These are phyloP conservation scores for Erebia aethiops DNA, from an alignment of 2,888 invertebrate species.

Conservation along the genomic window DNA sequence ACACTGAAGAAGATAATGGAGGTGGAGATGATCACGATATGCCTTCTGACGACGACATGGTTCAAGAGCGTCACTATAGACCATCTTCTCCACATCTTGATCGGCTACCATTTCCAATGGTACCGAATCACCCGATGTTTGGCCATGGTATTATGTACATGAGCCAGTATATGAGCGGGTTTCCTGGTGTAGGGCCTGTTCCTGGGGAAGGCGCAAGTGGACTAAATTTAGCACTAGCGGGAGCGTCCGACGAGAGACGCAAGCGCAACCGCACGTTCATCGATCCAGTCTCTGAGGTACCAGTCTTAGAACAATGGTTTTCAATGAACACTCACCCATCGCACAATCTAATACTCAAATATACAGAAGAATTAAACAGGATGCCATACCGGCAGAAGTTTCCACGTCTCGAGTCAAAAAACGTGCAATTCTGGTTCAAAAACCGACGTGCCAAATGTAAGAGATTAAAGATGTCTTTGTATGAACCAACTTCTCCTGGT, in stretches of 20 bases:
- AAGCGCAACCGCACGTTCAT: slow-evolving; percentile 99
- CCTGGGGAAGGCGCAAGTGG: slow-evolving; percentile 84
- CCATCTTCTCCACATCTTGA: slow-evolving; percentile 74
- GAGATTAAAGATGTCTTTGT: slow-evolving; percentile 94
- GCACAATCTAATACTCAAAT: slow-evolving; percentile 98
- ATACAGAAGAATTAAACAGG: slow-evolving; percentile 97
- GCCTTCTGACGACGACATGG: slow-evolving; percentile 75
- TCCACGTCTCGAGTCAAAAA: slow-evolving; percentile 98
- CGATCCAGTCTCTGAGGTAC: slow-evolving; percentile 99
- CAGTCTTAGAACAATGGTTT: slow-evolving; percentile 97
- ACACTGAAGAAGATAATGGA: slow-evolving; percentile 77
- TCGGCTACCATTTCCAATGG: slow-evolving; percentile 88
- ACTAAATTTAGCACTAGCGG: slow-evolving; percentile 85
- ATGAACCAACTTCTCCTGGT: slow-evolving; percentile 87
- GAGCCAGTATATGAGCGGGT: slow-evolving; percentile 90
- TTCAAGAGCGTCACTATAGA: slow-evolving; percentile 71
- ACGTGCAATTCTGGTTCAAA: slow-evolving; percentile 99
- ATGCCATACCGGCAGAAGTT: slow-evolving; percentile 99
- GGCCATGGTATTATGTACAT: slow-evolving; percentile 96
- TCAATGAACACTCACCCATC: slow-evolving; percentile 99
- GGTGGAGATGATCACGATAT: slow-evolving; percentile 79
- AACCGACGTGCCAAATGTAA: slow-evolving; percentile 99
- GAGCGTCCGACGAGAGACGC: slow-evolving; percentile 91
- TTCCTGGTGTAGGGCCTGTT: slow-evolving; percentile 79
- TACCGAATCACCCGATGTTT: slow-evolving; percentile 92